Base-by-base conservation (phyloP, 53 echinoderm and acorn worm species). In the Paracentrotus lividus region DNA sequence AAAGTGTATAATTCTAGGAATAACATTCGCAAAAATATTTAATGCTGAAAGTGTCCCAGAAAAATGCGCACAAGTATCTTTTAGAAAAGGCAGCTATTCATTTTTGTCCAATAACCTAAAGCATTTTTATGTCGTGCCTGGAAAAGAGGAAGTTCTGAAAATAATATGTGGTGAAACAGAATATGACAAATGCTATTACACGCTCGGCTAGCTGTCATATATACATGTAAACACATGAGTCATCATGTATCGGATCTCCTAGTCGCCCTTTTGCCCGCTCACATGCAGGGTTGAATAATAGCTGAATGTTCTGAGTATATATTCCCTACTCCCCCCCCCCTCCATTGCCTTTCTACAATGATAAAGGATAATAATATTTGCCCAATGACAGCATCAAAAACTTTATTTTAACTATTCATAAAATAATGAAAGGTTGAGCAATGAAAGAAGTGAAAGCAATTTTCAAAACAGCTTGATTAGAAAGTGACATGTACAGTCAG, bases 91-190 rank as follows among this genome's bases (percentile, higher is more conserved):
- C 23, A 58, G 1, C 58, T 23, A 5, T 26, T 4, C 8, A 7
- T 8, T 4, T 5, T 61, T 61, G 61, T 61, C 6, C 26, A 61
- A 4, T 57, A n/a, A 53, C 10, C 6, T 27, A 60, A 61, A 29
- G 61, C 61, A 61, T 26, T 27, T 27, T 61, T 26, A 27, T 7
- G 26, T 7, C 29, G 13, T 38, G 69, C 14, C 38, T 69, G 4
- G 69, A 69, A n/a, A 69, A 69, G 18, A 38, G 69, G 69, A 69
- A 69, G 69, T 69, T 18, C 69, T 69, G 38, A 69, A 69, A 38
- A 69, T 69, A 69, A 69, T 8, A 34, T 31, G 20, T 36, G 68
- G 38, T 69, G 69, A 36, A 69, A 69, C 38, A 38, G 18, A 69
- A 34, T 69, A 34, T 15, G 36, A 38, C 69, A 69, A 69, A 69